Percentiles rank a stretch among this genome's conserved stretches.
These are phyloP conservation scores for Daktulosphaira vitifoliae DNA, from an alignment of 1,140 invertebrate species.

Conservation along the genomic window DNA sequence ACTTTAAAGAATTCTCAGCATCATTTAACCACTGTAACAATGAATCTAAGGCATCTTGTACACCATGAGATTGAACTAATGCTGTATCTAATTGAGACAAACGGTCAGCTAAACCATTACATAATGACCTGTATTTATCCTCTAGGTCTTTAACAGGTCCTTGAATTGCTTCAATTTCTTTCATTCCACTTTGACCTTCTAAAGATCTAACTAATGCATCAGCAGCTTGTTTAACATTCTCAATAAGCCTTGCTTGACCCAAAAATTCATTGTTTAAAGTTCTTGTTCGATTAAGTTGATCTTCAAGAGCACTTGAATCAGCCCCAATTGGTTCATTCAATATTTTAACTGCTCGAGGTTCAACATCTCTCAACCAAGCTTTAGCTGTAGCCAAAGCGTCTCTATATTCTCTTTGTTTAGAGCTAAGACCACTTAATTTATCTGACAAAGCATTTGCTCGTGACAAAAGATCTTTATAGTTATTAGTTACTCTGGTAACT, in stretches of 20 bases:
- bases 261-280: slow-evolving; percentile 77
- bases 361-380: slow-evolving; percentile 67
- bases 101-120: slow-evolving; percentile 61
- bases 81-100: slow-evolving; percentile 79
- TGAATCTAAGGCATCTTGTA: slow-evolving; percentile 82
- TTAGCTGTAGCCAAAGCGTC: slow-evolving; percentile 74
- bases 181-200: slow-evolving; percentile 58
- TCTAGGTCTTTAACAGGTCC: slow-evolving; percentile 66
- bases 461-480: slow-evolving; percentile 65
- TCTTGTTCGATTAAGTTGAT: slow-evolving; percentile 77
- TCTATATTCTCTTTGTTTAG: slow-evolving; percentile 68
- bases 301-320: slow-evolving; percentile 76
- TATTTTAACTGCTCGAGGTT: slow-evolving; percentile 46
- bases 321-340: slow-evolving; percentile 68
- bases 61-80: slow-evolving; percentile 84
- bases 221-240: slow-evolving; percentile 56
- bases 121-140: slow-evolving; percentile 65
- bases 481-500: slow-evolving; percentile 58
- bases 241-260: slow-evolving; percentile 72
- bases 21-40: slow-evolving; percentile 75
- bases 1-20: slow-evolving; percentile 74
- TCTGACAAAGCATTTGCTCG: slow-evolving; percentile 76
- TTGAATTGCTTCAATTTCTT: slow-evolving; percentile 67
- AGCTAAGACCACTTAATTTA: slow-evolving; percentile 62
- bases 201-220: slow-evolving; percentile 34